These are phyloP conservation scores for Chrysolophus pictus DNA, from an alignment of 2,797 vertebrate species.

Conservation along the genomic window DNA sequence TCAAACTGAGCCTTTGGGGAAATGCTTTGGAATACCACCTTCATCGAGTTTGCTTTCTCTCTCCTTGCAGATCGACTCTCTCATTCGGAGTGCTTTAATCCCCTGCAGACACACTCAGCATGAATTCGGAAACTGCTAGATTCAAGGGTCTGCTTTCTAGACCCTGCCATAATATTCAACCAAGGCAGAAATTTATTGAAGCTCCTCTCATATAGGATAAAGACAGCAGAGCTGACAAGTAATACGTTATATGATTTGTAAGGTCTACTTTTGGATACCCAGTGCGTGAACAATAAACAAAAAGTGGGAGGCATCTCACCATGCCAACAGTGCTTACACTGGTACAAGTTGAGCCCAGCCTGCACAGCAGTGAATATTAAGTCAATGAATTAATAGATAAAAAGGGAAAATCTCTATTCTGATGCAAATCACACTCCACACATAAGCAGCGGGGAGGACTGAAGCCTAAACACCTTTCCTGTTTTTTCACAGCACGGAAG, in stretches of 20 bases:
- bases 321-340: not conserved
- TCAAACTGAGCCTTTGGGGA: not conserved
- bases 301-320: not conserved
- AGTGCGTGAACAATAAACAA: not conserved
- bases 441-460: not conserved
- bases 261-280: not conserved
- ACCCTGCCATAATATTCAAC: not conserved
- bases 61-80: not conserved
- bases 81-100: not conserved
- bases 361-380: constrained; percentile 20
- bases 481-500: not conserved
- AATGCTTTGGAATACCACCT: not conserved
- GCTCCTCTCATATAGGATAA: not conserved
- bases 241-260: not conserved
- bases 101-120: not conserved
- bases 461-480: constrained; percentile 4
- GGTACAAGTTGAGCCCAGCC: not conserved
- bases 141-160: not conserved
- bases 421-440: constrained; percentile 42
- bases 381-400: constrained; percentile 33
- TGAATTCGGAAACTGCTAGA: not conserved
- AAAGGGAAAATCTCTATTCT: constrained; percentile 49
- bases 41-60: not conserved
- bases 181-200: not conserved
- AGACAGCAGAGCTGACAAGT: not conserved